Percentiles rank a stretch among this genome's conserved stretches.
These are phyloP conservation scores for Polia nebulosa DNA, from an alignment of 2,888 invertebrate species.

Conservation along the genomic window DNA sequence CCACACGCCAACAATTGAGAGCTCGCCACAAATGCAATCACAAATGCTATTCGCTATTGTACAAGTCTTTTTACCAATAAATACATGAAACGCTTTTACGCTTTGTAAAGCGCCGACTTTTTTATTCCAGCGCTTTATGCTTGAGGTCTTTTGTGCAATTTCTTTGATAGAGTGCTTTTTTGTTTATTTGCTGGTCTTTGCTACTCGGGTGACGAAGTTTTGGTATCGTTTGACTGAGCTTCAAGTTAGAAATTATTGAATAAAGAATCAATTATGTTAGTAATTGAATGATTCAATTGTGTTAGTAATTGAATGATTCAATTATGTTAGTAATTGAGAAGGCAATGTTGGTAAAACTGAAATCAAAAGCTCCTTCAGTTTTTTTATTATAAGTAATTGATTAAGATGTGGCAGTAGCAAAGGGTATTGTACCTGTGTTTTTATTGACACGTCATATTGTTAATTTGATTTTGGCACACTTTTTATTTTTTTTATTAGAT, in stretches of 20 bases:
- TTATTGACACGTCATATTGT: not conserved
- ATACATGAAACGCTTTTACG: slow-evolving; percentile 73
- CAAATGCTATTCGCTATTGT: slow-evolving; percentile 79
- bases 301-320: slow-evolving; percentile 7
- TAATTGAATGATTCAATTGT: not conserved
- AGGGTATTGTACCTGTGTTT: not conserved
- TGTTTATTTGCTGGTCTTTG: slow-evolving; percentile 32
- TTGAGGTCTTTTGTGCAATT: slow-evolving; percentile 41
- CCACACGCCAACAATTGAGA: slow-evolving; percentile 67
- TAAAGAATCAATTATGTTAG: slow-evolving; percentile 32
- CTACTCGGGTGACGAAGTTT: slow-evolving; percentile 54
- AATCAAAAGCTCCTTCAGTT: slow-evolving; percentile 18
- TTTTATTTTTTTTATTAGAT: not conserved
- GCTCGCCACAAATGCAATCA: slow-evolving; percentile 79
- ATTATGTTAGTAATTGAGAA: slow-evolving; percentile 40
- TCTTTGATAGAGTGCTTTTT: slow-evolving; percentile 58
- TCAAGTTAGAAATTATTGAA: slow-evolving; percentile 18
- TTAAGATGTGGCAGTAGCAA: not conserved
- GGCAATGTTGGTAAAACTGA: slow-evolving; percentile 3
- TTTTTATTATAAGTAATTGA: not conserved
- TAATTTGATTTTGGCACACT: not conserved
- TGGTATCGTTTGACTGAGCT: slow-evolving; percentile 22
- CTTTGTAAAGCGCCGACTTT: slow-evolving; percentile 71
- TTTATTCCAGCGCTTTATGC: slow-evolving; percentile 64
- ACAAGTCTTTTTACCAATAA: slow-evolving; percentile 70